phyloP scores from a whole-genome alignment of 2,888 invertebrate species.

The Rhagonycha lutea region DNA sequence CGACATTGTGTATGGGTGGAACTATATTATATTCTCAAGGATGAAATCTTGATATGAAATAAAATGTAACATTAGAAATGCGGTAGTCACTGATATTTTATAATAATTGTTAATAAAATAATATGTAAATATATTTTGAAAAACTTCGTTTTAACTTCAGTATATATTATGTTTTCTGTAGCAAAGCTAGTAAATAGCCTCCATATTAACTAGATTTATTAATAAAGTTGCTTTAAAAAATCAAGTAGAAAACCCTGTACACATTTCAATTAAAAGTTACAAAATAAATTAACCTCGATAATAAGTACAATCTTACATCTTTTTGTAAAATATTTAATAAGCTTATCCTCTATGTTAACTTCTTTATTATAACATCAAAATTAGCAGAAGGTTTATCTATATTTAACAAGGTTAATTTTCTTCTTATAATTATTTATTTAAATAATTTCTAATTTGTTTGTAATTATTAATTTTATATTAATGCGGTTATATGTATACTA shows the following conservation, averaged over 20 bases:
- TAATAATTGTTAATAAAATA: background rate
- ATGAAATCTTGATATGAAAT: background rate
- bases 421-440: background rate
- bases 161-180: too few species aligned
- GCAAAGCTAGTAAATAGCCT: background rate
- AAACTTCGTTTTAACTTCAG: background rate
- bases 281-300: background rate
- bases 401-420: background rate
- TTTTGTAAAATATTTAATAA: background rate
- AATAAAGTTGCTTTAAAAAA: background rate
- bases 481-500: background rate
- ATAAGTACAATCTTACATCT: background rate
- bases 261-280: background rate
- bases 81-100: background rate
- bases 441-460: background rate
- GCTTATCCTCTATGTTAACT: background rate
- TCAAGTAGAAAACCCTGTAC: background rate
- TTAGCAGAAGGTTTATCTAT: background rate
- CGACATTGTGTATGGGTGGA: background rate
- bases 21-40: background rate
- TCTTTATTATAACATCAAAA: background rate
- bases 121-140: background rate
- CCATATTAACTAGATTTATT: background rate
- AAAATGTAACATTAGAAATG: constrained; percentile 1
- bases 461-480: background rate